These are phyloP conservation scores for Cataglyphis hispanica DNA, from an alignment of 1,140 invertebrate genomes.

Conservation along the genomic window DNA sequence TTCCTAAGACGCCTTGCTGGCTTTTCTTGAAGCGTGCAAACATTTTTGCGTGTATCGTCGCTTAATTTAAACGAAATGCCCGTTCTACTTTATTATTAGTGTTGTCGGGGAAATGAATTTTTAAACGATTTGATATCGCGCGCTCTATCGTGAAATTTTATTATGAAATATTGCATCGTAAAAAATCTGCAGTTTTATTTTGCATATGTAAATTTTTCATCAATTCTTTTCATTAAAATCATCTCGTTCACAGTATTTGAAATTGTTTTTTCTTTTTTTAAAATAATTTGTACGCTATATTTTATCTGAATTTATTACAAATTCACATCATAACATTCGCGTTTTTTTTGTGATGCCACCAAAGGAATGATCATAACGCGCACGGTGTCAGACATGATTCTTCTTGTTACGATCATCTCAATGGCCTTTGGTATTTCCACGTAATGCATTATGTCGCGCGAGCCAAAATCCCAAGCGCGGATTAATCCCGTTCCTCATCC, in stretches of 20 bases:
- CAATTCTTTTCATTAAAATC: constrained; percentile 7
- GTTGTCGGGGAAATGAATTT: not conserved
- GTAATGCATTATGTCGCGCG: constrained; percentile 8
- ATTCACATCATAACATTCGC: not conserved
- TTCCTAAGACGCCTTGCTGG: not conserved
- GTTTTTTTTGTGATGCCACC: not conserved
- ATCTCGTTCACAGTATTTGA: not conserved
- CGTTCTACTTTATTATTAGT: not conserved
- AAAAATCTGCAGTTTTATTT: constrained; percentile 10
- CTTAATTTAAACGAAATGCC: constrained; percentile 24
- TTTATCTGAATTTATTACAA: constrained; percentile 36
- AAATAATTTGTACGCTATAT: not conserved
- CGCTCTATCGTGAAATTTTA: not conserved
- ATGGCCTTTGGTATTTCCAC: not conserved
- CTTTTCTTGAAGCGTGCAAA: not conserved
- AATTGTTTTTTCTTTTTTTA: not conserved
- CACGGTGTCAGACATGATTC: constrained; percentile 5
- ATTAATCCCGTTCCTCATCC: constrained; percentile 52
- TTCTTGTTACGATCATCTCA: constrained; percentile 31
- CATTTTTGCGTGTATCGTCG: constrained; percentile 1
- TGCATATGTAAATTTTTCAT: not conserved
- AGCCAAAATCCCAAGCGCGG: constrained; percentile 27
- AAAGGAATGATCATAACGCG: not conserved
- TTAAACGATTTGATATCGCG: not conserved
- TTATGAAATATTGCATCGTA: not conserved